These are phyloP conservation scores for Halocynthia roretzi DNA, from an alignment of 23 tunicate species.

Conservation along the genomic window DNA sequence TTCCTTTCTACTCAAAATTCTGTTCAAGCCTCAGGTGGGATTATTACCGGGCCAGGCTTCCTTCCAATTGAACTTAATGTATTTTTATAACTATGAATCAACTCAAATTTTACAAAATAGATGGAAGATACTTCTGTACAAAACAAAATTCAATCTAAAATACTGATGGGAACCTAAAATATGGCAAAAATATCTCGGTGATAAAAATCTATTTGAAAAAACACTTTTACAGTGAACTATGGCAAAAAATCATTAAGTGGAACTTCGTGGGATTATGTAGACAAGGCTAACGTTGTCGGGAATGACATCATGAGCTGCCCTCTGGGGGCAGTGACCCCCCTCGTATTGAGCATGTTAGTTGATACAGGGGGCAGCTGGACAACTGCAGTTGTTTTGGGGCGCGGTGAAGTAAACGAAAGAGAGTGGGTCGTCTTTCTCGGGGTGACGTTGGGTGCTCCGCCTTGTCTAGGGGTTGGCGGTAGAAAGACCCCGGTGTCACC, in stretches of 20 bases:
- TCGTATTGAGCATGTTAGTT: not conserved
- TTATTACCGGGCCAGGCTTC: too few relatives aligned
- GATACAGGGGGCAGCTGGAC: conserved; percentile 20
- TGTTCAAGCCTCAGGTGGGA: too few relatives aligned
- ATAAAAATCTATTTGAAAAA: too few relatives aligned
- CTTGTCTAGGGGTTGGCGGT: conserved; percentile 23
- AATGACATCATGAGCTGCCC: not conserved
- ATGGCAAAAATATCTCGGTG: not conserved
- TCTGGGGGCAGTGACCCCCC: conserved; percentile 5
- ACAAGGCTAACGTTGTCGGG: too few relatives aligned
- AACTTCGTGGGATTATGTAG: too few relatives aligned
- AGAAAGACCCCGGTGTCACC: conserved; percentile 11
- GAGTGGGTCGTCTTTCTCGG: not conserved
- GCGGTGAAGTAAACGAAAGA: conserved; percentile 7
- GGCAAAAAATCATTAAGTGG: too few relatives aligned
- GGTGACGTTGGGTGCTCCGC: conserved; percentile 24
- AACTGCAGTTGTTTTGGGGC: conserved; percentile 22
- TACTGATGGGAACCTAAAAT: not conserved
- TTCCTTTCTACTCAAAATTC: too few relatives aligned
- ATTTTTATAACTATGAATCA: not conserved
- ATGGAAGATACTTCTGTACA: not conserved
- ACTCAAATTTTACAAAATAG: not conserved
- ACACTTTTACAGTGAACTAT: too few relatives aligned
- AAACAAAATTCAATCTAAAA: not conserved
- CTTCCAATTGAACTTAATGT: too few relatives aligned